Base-by-base conservation (phyloP, 1,140 invertebrate genomes). In the Platyura marginata region DNA sequence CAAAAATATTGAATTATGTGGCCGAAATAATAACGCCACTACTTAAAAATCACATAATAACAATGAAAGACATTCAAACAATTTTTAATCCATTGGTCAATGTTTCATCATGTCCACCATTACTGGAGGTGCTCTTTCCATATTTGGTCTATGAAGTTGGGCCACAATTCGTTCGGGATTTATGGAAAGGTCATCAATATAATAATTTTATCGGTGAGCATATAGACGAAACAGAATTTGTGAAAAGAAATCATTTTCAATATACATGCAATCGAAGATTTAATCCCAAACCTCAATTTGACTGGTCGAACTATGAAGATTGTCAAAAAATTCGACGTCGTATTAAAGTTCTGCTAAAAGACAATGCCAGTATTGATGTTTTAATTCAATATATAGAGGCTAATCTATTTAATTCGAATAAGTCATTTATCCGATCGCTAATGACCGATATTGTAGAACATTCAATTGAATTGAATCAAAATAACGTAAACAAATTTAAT, bases 371-470 rank as follows among this genome's bases (percentile, higher is more conserved):
- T 66, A 44, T 79, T 79, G 50, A 64, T 82, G 41, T 70, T 72
- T 37, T 66, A 68, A 32, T 60, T 64, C 35, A 63, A 70, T 3
- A 74, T 70, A 43, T 69, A 78, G 56, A 81, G 77, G 56, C 77
- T 88, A 51, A 67, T 80, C 51, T 67, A 70, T 41, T 68, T 90
- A 47, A 81, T 79, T 45, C 80, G 81, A 53, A 75, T 77, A 29
- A 72, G 88, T 43, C 71, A 75, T 51, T 70, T 75, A 49, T 67
- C 72, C 51, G 71, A 73, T 3, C 66, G 79, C 40, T 59, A 61
- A 29, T 65, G 62, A 21, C 48, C 60, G 5, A n/a, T n/a, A n/a
- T n/a, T n/a, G n/a, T n/a, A n/a, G n/a, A n/a, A n/a, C n/a, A n/a
- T n/a, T n/a, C n/a, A n/a, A n/a, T n/a, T n/a, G n/a, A n/a, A n/a